phyloP scores from a whole-genome alignment of 2,113 vertebrate species.

The Podiceps cristatus region DNA sequence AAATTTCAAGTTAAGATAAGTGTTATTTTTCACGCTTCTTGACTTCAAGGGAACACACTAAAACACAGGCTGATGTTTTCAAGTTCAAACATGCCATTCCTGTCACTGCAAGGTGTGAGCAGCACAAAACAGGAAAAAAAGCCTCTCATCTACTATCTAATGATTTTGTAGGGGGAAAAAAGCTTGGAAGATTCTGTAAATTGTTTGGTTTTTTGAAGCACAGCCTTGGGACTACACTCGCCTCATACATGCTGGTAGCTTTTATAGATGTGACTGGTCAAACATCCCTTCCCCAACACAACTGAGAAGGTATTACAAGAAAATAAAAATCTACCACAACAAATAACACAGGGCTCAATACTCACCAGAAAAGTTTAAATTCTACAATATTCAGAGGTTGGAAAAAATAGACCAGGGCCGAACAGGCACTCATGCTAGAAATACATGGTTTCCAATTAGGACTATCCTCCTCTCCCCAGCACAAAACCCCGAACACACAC shows the following conservation, averaged over 20 bases:
- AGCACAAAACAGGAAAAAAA: neutral
- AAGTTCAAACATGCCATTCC: constrained; percentile 45
- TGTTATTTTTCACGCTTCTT: constrained; percentile 43
- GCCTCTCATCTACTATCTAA: neutral
- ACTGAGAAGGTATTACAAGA: neutral
- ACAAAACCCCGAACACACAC: neutral
- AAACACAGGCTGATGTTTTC: constrained; percentile 26
- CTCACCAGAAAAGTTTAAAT: neutral
- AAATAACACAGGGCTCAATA: neutral
- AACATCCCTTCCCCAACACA: neutral
- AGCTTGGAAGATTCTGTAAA: neutral
- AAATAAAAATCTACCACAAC: neutral
- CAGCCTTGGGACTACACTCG: neutral
- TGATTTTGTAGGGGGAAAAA: neutral
- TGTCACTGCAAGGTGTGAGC: constrained; percentile 18
- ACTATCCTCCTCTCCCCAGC: neutral
- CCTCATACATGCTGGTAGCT: neutral
- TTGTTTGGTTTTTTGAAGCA: neutral
- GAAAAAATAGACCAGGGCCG: accelerated
- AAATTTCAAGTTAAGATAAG: neutral
- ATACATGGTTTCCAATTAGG: neutral
- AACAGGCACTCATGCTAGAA: neutral
- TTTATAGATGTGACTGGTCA: neutral
- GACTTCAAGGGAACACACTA: constrained; percentile 19
- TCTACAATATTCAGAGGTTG: neutral